Conservation (phyloP, 1,140 invertebrate species). For the Drosophila bocqueti region DNA sequence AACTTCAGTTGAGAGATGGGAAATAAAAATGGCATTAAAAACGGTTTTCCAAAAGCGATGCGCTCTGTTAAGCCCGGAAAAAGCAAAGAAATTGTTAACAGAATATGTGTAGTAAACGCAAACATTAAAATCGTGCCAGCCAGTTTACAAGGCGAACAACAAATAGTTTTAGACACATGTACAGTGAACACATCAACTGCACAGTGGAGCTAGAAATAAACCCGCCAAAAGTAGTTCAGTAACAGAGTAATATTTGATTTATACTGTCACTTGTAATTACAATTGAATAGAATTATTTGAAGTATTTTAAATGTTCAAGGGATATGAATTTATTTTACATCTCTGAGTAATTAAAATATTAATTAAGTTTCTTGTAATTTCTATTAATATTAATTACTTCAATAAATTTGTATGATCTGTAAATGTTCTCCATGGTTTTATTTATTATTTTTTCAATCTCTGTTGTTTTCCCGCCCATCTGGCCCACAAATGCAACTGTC, state of each 20-base stretch:
- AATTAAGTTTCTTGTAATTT: background rate
- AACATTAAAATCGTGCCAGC: slow-evolving; percentile 54
- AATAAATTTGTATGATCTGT: background rate
- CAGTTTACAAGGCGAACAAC: slow-evolving; percentile 49
- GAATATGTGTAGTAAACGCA: slow-evolving; percentile 36
- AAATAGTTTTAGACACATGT: slow-evolving; percentile 52
- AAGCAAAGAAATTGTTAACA: slow-evolving; percentile 69
- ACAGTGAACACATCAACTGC: slow-evolving; percentile 6
- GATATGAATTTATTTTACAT: background rate
- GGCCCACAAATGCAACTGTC: slow-evolving; percentile 53
- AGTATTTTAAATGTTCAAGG: background rate
- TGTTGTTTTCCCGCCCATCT: slow-evolving; percentile 11
- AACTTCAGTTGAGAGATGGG: slow-evolving; percentile 20
- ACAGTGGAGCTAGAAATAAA: slow-evolving; percentile 2
- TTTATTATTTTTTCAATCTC: background rate
- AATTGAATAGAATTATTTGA: background rate
- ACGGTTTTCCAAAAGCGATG: slow-evolving; percentile 64
- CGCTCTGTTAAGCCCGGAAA: slow-evolving; percentile 70
- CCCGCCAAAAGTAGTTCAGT: background rate
- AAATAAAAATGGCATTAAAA: slow-evolving; percentile 48
- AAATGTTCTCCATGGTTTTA: background rate
- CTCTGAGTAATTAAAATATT: too few relatives aligned
- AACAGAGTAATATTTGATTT: background rate
- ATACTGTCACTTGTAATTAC: background rate
- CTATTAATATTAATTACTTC: background rate